These are phyloP conservation scores for Calyptomena viridis DNA, from an alignment of 2,113 vertebrate species.

Conservation along the genomic window DNA sequence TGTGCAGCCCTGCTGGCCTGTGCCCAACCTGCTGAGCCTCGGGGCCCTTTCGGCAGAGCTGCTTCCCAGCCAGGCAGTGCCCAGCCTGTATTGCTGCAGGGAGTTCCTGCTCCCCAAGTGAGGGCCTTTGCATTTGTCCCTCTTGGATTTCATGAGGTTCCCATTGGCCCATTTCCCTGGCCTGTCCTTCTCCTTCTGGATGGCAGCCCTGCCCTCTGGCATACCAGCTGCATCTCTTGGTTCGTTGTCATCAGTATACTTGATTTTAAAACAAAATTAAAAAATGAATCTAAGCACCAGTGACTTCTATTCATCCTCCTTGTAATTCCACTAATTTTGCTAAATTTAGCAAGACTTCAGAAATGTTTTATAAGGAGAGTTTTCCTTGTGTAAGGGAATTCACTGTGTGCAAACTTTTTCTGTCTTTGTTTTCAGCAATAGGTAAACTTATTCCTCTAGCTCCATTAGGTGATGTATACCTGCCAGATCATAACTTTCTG, in stretches of 20 bases:
- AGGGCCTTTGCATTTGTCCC: background rate
- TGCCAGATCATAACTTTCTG: background rate
- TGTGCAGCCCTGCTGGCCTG: background rate
- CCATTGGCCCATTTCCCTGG: accelerated
- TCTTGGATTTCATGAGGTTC: background rate
- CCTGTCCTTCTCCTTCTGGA: background rate
- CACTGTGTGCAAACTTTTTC: background rate
- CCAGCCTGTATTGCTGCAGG: accelerated
- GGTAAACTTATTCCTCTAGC: background rate
- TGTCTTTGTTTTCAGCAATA: background rate
- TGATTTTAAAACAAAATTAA: background rate
- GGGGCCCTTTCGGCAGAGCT: background rate
- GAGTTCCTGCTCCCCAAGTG: background rate
- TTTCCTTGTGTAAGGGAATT: background rate
- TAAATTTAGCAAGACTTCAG: background rate
- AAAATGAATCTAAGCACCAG: background rate
- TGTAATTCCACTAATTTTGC: background rate
- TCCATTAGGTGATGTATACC: background rate
- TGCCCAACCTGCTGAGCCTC: background rate
- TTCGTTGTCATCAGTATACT: background rate
- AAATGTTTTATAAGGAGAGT: background rate
- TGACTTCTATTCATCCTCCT: background rate
- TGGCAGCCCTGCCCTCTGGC: background rate
- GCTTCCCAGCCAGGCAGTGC: background rate
- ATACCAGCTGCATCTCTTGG: background rate